Evolutionary conservation across 2,888 invertebrate genomes (phyloP).

Genomic region (Troglohyphantes excavatus): DNA sequence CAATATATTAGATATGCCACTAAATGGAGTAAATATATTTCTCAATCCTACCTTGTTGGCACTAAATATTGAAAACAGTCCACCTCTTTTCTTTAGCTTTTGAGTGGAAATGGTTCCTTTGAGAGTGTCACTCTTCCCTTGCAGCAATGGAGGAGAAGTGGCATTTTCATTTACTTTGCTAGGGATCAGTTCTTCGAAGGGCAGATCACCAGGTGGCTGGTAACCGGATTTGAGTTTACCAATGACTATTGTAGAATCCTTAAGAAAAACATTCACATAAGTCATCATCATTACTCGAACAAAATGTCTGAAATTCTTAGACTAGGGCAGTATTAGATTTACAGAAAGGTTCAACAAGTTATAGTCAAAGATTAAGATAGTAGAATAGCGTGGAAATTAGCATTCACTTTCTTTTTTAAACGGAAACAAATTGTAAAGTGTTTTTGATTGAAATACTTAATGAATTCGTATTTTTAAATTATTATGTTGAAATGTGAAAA

Average conservation of each 20-base stretch:
- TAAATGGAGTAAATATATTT: background rate
- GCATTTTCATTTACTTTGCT: constrained; percentile 75
- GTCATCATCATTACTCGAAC: no score
- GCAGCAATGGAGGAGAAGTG: constrained; percentile 82
- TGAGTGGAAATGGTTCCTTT: constrained; percentile 92
- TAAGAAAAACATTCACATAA: constrained; percentile 78
- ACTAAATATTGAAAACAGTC: constrained; percentile 94
- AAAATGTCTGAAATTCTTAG: no score
- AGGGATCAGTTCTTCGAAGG: constrained; percentile 92
- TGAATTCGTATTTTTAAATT: no score
- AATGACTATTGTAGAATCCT: constrained; percentile 93
- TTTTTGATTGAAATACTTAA: no score
- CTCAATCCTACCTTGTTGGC: constrained; percentile 92
- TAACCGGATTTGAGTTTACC: constrained; percentile 98
- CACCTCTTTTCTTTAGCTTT: constrained; percentile 92
- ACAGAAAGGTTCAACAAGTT: no score
- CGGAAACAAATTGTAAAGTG: no score
- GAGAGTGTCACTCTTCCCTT: constrained; percentile 85
- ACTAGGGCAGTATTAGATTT: no score
- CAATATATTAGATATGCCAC: background rate
- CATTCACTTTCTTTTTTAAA: no score
- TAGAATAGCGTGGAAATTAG: no score
- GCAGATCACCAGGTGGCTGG: constrained; percentile 94
- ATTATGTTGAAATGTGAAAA: no score
- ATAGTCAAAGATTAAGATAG: no score